Conservation (phyloP, 2,888 invertebrate species). For the Drosophila limbata region DNA sequence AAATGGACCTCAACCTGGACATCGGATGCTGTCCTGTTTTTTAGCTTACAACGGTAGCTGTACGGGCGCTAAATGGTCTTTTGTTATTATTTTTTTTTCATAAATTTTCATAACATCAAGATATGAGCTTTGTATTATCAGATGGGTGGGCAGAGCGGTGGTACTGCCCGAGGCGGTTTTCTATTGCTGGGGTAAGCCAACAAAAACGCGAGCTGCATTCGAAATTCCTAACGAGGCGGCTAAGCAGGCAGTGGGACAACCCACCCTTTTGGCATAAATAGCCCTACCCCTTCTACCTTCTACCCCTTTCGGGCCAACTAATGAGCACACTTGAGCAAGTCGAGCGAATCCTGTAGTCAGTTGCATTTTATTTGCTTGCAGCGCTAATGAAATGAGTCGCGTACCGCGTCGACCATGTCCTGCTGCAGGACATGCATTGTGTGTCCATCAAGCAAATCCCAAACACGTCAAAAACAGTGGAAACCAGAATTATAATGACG, state of each 20-base stretch:
- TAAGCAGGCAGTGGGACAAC: conserved; percentile 43
- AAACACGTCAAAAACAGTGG: conserved; percentile 19
- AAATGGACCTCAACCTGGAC: conserved; percentile 19
- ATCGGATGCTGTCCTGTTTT: conserved; percentile 55
- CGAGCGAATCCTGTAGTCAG: conserved; percentile 44
- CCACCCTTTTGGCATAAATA: conserved; percentile 27
- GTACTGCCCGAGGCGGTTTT: conserved; percentile 24
- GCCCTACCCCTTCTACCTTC: not conserved
- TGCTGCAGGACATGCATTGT: conserved; percentile 69
- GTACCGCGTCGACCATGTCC: conserved; percentile 44
- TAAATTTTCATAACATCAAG: conserved; percentile 71
- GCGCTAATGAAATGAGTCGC: conserved; percentile 60
- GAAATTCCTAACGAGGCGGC: conserved; percentile 32
- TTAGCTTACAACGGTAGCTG: conserved; percentile 20
- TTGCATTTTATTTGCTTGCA: conserved; percentile 61
- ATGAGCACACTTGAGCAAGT: conserved; percentile 73
- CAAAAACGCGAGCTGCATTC: conserved; percentile 47
- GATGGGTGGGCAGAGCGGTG: conserved; percentile 23
- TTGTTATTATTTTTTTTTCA: conserved; percentile 17
- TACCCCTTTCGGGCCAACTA: conserved; percentile 49
- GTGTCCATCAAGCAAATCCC: conserved; percentile 72
- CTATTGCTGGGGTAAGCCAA: conserved; percentile 27
- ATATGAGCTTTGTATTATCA: conserved; percentile 78
- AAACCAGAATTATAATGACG: not conserved
- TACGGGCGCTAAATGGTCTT: conserved; percentile 41